Evolutionary conservation across 30 jellyfish, hydroid and myxozoan species (phyloP).

Genomic region (Turritopsis rubra): DNA sequence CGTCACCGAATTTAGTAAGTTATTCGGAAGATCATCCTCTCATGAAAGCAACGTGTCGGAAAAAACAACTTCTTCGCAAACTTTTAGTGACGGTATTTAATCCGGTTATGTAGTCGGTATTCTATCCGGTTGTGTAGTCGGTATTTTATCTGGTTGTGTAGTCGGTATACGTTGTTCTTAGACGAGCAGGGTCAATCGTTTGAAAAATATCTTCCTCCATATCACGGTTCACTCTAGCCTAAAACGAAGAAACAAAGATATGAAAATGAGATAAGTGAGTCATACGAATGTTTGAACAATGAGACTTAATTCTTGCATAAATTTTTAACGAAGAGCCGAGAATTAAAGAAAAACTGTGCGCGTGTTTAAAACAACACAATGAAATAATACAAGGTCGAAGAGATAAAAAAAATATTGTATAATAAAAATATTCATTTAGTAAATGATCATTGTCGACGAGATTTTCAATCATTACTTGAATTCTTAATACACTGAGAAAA

Average conservation of each 20-base stretch:
- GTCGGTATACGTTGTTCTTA: conserved; percentile 32
- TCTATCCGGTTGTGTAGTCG: background rate
- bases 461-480: background rate
- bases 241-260: background rate
- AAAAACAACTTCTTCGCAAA: no score
- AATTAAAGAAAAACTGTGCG: background rate
- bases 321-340: background rate
- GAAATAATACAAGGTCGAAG: background rate
- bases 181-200: conserved; percentile 48
- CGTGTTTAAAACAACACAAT: background rate
- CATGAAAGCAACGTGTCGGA: no score
- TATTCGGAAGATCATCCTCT: no score
- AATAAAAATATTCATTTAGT: background rate
- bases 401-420: background rate
- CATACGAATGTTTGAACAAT: background rate
- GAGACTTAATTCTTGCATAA: background rate
- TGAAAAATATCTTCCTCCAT: conserved; percentile 45
- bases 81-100: no score
- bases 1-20: no score
- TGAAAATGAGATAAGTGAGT: background rate
- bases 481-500: no score
- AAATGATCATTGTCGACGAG: background rate
- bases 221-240: conserved; percentile 39
- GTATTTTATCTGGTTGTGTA: conserved; percentile 17
- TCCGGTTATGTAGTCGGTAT: no score